Base-by-base conservation (phyloP, 2,888 invertebrate genomes). In the Thera obeliscata region DNA sequence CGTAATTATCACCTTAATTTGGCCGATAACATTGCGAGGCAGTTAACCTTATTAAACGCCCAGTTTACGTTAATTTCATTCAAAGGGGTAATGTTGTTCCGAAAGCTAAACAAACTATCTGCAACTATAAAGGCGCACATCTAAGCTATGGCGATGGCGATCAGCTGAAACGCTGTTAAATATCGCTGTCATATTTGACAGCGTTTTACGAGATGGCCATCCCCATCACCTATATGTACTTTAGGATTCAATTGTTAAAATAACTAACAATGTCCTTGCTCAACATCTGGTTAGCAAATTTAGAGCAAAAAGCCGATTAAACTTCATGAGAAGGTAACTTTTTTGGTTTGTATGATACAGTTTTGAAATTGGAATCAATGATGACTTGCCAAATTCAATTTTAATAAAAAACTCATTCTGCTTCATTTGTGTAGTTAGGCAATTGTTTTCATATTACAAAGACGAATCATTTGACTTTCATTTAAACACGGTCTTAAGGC, bases 101-200 rank as follows among this genome's bases (percentile, higher is more conserved):
- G 48, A 62, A 56, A 56, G 49, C 49, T 62, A 62, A 62, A 62
- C 62, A 62, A 56, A 62, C 38, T 36, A 48, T 2, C 9, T 52
- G 52, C 46, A 46, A 46, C 43, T 46, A 46, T 9, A 46, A 22
- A 22, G 22, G 22, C 22, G 22, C 22, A 22, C 22, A 22, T 22
- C 22, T 22, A 22, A 22, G 22, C 22, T 22, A 22, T 22, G 22
- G 22, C 22, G 22, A 22, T 22, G 22, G 22, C 22, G 1, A 22
- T 22, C 22, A 22, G 22, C 22, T 22, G 22, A 22, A 22, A 22
- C 22, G 22, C 22, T 22, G 22, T 22, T 22, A 22, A 22, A 22
- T 22, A 22, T 22, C 22, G 22, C 22, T 22, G 22, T 22, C 22
- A 22, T 22, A 22, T 22, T 22, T 22, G 22, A 22, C 22, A 22